These are phyloP conservation scores for Cercopithecus petaurista DNA, from an alignment of 2,797 vertebrate genomes.

Conservation along the genomic window DNA sequence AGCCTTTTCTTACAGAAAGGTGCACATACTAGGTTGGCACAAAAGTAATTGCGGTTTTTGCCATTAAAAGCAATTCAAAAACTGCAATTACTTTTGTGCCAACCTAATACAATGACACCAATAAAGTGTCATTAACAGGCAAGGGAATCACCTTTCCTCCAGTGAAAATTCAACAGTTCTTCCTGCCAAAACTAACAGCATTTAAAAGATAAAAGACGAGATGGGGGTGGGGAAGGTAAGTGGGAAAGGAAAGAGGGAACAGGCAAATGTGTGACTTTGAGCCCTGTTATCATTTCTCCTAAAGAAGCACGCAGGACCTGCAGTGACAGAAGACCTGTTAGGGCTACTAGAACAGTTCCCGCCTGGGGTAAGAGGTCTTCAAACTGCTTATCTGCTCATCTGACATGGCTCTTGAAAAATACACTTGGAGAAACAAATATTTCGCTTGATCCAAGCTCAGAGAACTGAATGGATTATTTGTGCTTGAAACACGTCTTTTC, in stretches of 20 bases:
- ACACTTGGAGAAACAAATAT: neutral
- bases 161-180: neutral
- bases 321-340: neutral
- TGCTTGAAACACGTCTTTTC: constrained; percentile 59
- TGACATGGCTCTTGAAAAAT: neutral
- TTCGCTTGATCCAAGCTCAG: neutral
- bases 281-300: neutral
- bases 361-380: neutral
- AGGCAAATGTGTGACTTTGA: neutral
- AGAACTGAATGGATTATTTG: constrained; percentile 40
- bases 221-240: rapidly evolving
- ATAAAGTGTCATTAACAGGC: neutral
- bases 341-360: neutral
- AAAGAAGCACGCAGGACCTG: neutral
- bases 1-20: neutral
- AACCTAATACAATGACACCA: neutral
- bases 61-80: neutral
- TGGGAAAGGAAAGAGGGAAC: neutral
- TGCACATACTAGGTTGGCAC: neutral
- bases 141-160: neutral
- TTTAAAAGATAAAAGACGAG: neutral
- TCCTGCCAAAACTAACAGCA: neutral
- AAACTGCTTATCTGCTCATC: neutral
- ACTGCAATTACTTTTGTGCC: neutral
- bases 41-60: neutral